Conservation (phyloP, 2,888 invertebrate genomes). For the Brenthis daphne region DNA sequence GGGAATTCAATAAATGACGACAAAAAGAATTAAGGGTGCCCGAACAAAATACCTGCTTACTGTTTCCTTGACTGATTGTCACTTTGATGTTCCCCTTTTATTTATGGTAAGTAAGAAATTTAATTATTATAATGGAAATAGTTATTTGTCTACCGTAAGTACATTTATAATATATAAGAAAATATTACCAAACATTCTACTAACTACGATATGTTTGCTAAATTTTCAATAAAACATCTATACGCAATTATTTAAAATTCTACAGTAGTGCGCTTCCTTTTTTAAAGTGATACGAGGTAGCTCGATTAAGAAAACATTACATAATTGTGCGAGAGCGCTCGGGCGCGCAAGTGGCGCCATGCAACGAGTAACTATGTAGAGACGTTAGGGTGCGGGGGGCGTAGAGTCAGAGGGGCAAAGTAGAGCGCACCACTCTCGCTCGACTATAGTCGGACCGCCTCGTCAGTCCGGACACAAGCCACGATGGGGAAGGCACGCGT, state of each 20-base stretch:
- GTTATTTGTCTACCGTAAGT: not conserved
- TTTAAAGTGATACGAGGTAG: slow-evolving; percentile 63
- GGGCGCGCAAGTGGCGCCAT: slow-evolving; percentile 77
- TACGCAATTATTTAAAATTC: slow-evolving; percentile 16
- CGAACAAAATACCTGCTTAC: slow-evolving; percentile 55
- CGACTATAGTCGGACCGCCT: slow-evolving; percentile 50
- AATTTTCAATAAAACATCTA: not conserved
- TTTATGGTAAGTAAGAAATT: slow-evolving; percentile 21
- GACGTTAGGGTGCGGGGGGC: slow-evolving; percentile 62
- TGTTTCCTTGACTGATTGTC: slow-evolving; percentile 54
- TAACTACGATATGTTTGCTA: not conserved
- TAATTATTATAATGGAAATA: not conserved
- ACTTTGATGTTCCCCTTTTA: slow-evolving; percentile 49
- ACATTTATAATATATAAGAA: not conserved
- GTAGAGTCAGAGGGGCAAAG: slow-evolving; percentile 61
- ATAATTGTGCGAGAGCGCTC: slow-evolving; percentile 76
- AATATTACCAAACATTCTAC: not conserved
- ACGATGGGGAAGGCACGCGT: slow-evolving; percentile 71
- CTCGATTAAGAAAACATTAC: slow-evolving; percentile 80
- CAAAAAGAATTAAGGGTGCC: slow-evolving; percentile 69
- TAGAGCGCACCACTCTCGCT: slow-evolving; percentile 66
- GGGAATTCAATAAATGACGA: slow-evolving; percentile 78
- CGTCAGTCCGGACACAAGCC: slow-evolving; percentile 71
- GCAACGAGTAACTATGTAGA: slow-evolving; percentile 77
- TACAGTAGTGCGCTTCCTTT: slow-evolving; percentile 47